Percentiles rank a stretch among this genome's conserved stretches.
Conservation (phyloP, 2,888 invertebrate genomes). For the Sussaba pulchella region DNA sequence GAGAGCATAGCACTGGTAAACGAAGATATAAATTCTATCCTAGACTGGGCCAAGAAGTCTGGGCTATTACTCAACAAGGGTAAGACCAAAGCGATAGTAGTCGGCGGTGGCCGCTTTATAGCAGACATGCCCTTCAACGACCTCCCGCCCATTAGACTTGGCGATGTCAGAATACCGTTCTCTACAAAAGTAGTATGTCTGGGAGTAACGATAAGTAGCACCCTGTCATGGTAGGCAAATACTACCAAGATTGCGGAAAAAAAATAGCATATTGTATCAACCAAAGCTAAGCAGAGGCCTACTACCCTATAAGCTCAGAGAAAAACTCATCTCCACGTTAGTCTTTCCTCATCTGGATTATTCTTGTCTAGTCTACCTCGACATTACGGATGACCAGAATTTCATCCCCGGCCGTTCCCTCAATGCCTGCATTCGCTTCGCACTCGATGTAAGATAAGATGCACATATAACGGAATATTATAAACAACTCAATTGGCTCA, state of each 20-base stretch:
- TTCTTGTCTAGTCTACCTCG: constrained; percentile 39
- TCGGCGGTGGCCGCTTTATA: no score
- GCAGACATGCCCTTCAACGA: not conserved
- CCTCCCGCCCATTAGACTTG: not conserved
- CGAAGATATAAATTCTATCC: constrained; percentile 20
- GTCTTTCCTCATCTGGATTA: constrained; percentile 40
- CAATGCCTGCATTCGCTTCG: constrained; percentile 6
- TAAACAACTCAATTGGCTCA: constrained; percentile 24
- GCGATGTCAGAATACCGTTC: not conserved
- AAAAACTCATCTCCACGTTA: constrained; percentile 2
- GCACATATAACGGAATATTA: constrained; percentile 1
- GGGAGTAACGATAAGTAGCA: constrained; percentile 3
- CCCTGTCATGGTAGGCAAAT: not conserved
- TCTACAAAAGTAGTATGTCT: constrained; percentile 17
- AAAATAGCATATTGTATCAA: constrained; percentile 29
- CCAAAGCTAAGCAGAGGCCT: constrained; percentile 35
- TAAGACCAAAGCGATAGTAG: no score
- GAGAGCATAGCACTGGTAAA: not conserved
- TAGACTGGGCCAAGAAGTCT: constrained; percentile 13
- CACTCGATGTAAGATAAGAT: constrained; percentile 12
- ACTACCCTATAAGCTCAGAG: constrained; percentile 14
- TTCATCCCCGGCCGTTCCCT: constrained; percentile 3
- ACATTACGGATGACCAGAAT: constrained; percentile 18
- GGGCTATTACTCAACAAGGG: no score
- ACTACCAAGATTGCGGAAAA: constrained; percentile 12